Evolutionary conservation across 2,113 vertebrate genomes (phyloP).

Genomic region (Echinops telfairi): DNA sequence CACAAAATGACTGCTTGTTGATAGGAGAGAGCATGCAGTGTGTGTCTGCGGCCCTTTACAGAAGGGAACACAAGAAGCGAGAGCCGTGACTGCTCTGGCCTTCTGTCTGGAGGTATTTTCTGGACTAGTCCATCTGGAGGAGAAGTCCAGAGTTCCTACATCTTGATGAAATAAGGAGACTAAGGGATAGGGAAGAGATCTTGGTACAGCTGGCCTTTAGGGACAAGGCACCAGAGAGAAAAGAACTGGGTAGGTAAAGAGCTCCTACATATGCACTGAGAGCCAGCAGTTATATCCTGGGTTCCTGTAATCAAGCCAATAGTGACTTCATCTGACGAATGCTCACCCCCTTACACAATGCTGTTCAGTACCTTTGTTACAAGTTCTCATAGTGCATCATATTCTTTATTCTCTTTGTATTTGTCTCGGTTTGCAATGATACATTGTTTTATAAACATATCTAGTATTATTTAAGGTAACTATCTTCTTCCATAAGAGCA

Average conservation of each 20-base stretch:
- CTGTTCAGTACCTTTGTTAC: not conserved
- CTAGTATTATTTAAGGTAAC: not conserved
- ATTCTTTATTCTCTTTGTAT: not conserved
- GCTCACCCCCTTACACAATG: not conserved
- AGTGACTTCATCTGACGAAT: not conserved
- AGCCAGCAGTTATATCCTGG: not conserved
- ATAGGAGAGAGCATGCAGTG: not conserved
- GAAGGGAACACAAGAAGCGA: not conserved
- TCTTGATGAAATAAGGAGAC: not conserved
- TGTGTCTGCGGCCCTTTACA: not conserved
- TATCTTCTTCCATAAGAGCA: not conserved
- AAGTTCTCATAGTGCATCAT: not conserved
- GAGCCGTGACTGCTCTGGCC: not conserved
- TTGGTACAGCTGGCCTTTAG: not conserved
- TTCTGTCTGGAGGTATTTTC: not conserved
- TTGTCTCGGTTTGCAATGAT: not conserved
- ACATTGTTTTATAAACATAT: not conserved
- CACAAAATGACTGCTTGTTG: constrained; percentile 15
- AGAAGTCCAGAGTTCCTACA: not conserved
- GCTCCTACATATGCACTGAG: not conserved
- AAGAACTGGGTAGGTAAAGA: not conserved
- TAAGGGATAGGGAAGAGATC: not conserved
- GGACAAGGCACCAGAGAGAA: not conserved
- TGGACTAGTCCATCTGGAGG: not conserved
- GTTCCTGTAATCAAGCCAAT: not conserved